phyloP scores from a whole-genome alignment of 2,888 invertebrate genomes.

The Platypus cylindrus region DNA sequence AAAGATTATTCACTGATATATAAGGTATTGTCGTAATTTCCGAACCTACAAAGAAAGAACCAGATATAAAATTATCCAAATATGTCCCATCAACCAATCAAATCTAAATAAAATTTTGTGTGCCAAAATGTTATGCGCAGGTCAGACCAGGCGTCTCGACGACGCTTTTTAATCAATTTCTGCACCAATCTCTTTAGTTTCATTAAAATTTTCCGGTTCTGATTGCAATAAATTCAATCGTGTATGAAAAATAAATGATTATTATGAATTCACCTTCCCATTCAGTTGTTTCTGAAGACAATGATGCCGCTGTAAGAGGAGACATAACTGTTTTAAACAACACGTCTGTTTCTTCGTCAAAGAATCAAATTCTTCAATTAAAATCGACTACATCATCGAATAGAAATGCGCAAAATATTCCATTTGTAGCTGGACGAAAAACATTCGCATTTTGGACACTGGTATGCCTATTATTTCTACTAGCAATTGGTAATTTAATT shows the following conservation, averaged over 20 bases:
- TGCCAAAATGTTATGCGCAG: too few relatives aligned
- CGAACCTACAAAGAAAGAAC: too few relatives aligned
- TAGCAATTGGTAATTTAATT: conserved; percentile 68
- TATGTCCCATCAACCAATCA: too few relatives aligned
- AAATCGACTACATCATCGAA: conserved; percentile 29
- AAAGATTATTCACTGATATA: too few relatives aligned
- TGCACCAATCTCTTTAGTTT: too few relatives aligned
- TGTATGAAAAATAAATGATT: neutral
- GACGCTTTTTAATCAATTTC: too few relatives aligned
- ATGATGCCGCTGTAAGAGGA: conserved; percentile 27
- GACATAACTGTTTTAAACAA: conserved; percentile 28
- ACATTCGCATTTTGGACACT: conserved; percentile 71
- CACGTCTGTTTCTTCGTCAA: conserved; percentile 14
- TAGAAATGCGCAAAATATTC: conserved; percentile 28
- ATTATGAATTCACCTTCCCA: conserved; percentile 28
- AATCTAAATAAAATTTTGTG: too few relatives aligned
- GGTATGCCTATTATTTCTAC: conserved; percentile 52
- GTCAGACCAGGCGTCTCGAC: too few relatives aligned
- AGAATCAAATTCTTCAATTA: conserved; percentile 21
- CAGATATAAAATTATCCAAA: too few relatives aligned
- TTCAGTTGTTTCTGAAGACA: conserved; percentile 30
- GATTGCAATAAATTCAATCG: too few relatives aligned
- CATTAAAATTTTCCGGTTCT: too few relatives aligned
- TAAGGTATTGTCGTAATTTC: too few relatives aligned
- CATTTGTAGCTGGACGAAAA: conserved; percentile 39